phyloP scores from a whole-genome alignment of 2,797 vertebrate species.

The Dendrocincla fuliginosa region DNA sequence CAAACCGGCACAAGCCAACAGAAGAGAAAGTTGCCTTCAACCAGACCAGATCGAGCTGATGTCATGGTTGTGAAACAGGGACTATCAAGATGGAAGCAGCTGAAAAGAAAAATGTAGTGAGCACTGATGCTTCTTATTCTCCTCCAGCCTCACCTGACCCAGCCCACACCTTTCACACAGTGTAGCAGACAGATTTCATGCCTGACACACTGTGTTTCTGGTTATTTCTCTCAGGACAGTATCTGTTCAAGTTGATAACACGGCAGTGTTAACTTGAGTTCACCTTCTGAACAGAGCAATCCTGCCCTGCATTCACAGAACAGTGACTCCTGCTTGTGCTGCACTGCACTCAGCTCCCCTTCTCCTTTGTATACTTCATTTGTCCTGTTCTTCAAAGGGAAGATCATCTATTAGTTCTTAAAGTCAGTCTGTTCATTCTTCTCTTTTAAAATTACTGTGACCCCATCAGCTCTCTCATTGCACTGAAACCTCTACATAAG shows the following conservation, averaged over 20 bases:
- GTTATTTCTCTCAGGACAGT: background rate
- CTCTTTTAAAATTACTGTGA: background rate
- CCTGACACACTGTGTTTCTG: background rate
- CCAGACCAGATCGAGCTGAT: background rate
- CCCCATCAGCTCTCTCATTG: background rate
- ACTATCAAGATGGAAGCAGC: background rate
- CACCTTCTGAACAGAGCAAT: background rate
- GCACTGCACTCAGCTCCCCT: background rate
- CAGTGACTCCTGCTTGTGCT: background rate
- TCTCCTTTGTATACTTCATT: background rate
- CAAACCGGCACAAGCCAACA: background rate
- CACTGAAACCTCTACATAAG: background rate
- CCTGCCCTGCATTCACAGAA: background rate
- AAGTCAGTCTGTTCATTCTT: background rate
- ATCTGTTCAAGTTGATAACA: background rate
- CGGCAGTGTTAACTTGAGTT: rapidly evolving
- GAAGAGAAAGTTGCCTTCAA: background rate
- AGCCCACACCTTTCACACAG: background rate
- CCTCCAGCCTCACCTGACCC: background rate
- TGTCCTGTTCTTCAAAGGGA: background rate
- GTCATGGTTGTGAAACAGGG: rapidly evolving
- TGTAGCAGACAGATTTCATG: background rate
- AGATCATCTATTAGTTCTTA: background rate
- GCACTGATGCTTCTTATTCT: background rate
- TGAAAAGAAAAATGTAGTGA: background rate